Percentiles rank a stretch among this genome's conserved stretches.
phyloP scores from a whole-genome alignment of 2,797 vertebrate species.

The Malacoraja senta region DNA sequence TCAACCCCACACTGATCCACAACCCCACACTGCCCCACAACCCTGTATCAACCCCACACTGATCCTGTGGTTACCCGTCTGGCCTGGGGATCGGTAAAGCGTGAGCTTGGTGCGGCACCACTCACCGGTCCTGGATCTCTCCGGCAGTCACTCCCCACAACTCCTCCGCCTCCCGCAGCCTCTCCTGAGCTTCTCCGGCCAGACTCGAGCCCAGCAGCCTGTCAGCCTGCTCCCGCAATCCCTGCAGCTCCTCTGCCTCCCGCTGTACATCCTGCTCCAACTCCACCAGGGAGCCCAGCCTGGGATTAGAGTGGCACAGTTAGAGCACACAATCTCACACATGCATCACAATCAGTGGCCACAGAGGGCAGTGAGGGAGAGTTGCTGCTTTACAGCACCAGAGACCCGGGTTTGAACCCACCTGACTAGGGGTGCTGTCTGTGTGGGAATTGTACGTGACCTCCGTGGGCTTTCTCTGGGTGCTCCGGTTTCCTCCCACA shows the following conservation, averaged over 20 bases:
- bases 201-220: not conserved
- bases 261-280: not conserved
- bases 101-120: not conserved
- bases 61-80: too few relatives aligned
- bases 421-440: too few relatives aligned
- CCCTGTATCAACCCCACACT: too few relatives aligned
- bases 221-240: not conserved
- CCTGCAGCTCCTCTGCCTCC: not conserved
- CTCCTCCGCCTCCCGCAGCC: not conserved
- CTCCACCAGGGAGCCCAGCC: not conserved
- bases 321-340: not conserved
- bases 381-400: too few relatives aligned
- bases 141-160: not conserved
- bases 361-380: too few relatives aligned
- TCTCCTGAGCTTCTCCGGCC: not conserved
- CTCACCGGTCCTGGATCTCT: slow-evolving; percentile 10
- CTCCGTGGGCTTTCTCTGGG: too few relatives aligned
- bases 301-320: not conserved
- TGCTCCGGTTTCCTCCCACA: too few relatives aligned
- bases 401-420: too few relatives aligned
- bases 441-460: too few relatives aligned
- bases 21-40: too few relatives aligned
- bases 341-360: too few relatives aligned
- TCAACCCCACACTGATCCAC: too few relatives aligned
- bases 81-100: not conserved